Evolutionary conservation across 2,888 invertebrate species (phyloP), one percentile per base, ranked within the genome.

Genomic region (Drosophila pegasa): DNA sequence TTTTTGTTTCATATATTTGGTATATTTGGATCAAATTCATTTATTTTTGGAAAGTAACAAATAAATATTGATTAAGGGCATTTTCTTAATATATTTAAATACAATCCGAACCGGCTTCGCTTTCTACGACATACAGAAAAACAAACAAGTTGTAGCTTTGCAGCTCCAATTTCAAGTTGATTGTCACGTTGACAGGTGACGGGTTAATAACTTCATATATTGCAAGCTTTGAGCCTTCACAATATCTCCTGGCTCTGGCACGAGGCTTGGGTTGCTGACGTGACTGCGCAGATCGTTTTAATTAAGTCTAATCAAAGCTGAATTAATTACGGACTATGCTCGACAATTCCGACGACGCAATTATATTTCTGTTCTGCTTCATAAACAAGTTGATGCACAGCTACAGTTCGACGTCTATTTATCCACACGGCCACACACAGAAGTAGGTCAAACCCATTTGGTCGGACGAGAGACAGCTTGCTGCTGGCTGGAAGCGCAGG

Each of bases 291-390:
- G 69, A 70, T 68, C 64, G 54, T 66, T 71, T 78, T 85, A 88
- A 85, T 87, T 81, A 74, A 76, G 71, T 81, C 66, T 85, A 85
- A 88, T 88, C 86, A 89, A 76, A 71, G 74, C 66, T 76, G 70
- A 85, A 87, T 72, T 87, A 87, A 85, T 85, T 89, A 78, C 71
- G 60, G 63, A 76, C 68, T 71, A 59, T 45, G 68, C 55, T 60
- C 63, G 62, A 68, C 58, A 50, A 59, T 73, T 78, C 66, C 22
- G 72, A 69, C 70, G 55, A 67, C 63, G 75, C 87, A 84, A 84
- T 86, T 83, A 83, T 74, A 68, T 71, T 74, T 79, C 48, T 71
- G 58, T 55, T 61, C 84, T 60, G 80, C 64, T 59, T 55, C 86
- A 71, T 68, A 80, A 80, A 65, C 62, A 82, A 64, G 62, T 35